Base-by-base conservation (phyloP, 1,140 invertebrate genomes). In the Philopotamus ludificatus region DNA sequence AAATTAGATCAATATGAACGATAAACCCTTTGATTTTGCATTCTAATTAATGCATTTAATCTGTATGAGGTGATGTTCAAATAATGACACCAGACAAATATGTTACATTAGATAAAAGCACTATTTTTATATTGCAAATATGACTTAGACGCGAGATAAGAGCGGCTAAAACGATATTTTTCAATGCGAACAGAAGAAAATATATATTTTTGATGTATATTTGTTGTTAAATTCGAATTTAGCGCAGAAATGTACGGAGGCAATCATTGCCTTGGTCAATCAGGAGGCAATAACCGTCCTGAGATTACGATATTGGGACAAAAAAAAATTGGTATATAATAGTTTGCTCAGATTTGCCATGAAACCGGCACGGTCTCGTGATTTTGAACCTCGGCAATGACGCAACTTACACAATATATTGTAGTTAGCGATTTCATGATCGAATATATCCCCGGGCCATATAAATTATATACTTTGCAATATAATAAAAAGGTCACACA, bases 381-480 rank as follows among this genome's bases (percentile, higher is more conserved):
- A 62, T 62, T 62, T 49, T 59, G 57, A 34, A 59, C 57, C 57
- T 59, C 57, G 57, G 45, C 12, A 20, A 25, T 23, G 51, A 8
- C 20, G 51, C 44, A 47, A 47, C 44, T 7, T 7, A 47, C 18
- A 15, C 7, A 15, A 47, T 15, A 20, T 47, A n/a, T n/a, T n/a
- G n/a, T n/a, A n/a, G n/a, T n/a, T n/a, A 47, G 44, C 18, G 8
- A 23, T 54, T 54, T 54, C 53, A 41, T 25, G 53, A 39, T 57
- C 53, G 25, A 57, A 20, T 8, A 25, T 57, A 15, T 15, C 53
- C 53, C n/a, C 28, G 18, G 53, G 53, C 53, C 3, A 25, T 15
- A 22, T 34, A 34, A n/a, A n/a, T n/a, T n/a, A n/a, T n/a, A n/a
- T n/a, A n/a, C n/a, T n/a, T n/a, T n/a, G n/a, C n/a, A n/a, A n/a